Conservation (phyloP, 2,113 vertebrate genomes). For the Lutjanus erythropterus region DNA sequence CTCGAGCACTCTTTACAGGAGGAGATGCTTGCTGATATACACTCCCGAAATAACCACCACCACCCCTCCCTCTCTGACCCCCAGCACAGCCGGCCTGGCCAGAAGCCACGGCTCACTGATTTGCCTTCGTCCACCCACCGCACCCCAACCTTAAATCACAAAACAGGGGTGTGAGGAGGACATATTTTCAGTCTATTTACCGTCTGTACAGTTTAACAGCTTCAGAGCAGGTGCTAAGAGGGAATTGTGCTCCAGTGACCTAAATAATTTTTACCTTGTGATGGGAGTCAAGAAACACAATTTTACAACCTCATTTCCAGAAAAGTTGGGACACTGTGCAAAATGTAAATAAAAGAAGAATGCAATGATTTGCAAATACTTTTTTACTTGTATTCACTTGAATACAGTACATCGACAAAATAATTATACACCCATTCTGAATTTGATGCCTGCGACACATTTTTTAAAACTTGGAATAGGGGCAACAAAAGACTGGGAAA, state of each 20-base stretch:
- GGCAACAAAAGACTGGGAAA: no score
- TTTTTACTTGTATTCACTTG: no score
- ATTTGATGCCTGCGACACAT: no score
- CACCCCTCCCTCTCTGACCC: slow-evolving; percentile 45
- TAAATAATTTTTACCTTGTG: neutral
- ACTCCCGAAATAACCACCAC: slow-evolving; percentile 79
- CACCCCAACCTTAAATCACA: neutral
- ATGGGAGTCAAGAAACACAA: neutral
- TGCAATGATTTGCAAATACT: no score
- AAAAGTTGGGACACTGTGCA: no score
- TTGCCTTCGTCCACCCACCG: slow-evolving; percentile 39
- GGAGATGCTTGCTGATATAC: slow-evolving; percentile 81
- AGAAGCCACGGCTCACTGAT: slow-evolving; percentile 15
- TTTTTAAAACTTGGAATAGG: no score
- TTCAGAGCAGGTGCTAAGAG: neutral
- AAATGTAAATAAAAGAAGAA: no score
- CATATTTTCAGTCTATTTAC: slow-evolving; percentile 23
- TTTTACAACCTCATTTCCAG: no score
- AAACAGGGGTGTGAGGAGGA: neutral
- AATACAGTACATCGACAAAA: no score
- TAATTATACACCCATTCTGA: no score
- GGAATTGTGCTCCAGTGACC: neutral
- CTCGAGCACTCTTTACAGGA: slow-evolving; percentile 63
- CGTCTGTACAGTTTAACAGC: neutral
- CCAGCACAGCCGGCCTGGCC: slow-evolving; percentile 23